Percentiles rank a stretch among this genome's conserved stretches.
phyloP scores from a whole-genome alignment of 2,113 vertebrate species.

The Ceratotherium simum region DNA sequence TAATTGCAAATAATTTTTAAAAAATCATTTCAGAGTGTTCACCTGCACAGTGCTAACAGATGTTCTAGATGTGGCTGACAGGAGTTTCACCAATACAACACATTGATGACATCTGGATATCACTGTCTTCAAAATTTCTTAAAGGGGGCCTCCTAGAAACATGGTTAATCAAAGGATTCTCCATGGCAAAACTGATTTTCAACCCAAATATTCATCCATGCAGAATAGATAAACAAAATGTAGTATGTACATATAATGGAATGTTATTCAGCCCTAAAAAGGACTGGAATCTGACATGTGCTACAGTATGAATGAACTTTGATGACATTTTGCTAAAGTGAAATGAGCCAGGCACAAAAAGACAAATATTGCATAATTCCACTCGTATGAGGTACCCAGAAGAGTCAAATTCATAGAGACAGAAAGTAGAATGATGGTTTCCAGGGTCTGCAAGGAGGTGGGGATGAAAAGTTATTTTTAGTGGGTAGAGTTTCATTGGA shows the following conservation, averaged over 20 bases:
- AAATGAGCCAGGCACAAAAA: background rate
- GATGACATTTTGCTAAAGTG: background rate
- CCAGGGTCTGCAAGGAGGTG: fast-evolving
- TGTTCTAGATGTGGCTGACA: background rate
- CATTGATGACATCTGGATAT: background rate
- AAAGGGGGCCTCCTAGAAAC: background rate
- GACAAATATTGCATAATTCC: background rate
- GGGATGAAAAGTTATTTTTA: background rate
- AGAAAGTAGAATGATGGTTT: background rate
- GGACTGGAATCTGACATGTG: background rate
- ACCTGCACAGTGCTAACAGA: background rate
- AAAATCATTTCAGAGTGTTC: background rate
- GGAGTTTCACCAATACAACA: background rate
- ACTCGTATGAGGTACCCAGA: background rate
- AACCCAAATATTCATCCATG: background rate
- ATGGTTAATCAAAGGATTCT: background rate
- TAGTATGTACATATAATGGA: background rate
- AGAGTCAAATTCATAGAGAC: background rate
- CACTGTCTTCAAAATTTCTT: background rate
- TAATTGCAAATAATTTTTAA: background rate
- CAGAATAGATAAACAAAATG: background rate
- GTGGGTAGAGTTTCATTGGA: background rate
- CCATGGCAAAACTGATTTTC: background rate
- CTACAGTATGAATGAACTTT: background rate
- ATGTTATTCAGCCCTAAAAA: background rate